Evolutionary conservation across 2,888 invertebrate genomes (phyloP).

Genomic region (Xestia c-nigrum): DNA sequence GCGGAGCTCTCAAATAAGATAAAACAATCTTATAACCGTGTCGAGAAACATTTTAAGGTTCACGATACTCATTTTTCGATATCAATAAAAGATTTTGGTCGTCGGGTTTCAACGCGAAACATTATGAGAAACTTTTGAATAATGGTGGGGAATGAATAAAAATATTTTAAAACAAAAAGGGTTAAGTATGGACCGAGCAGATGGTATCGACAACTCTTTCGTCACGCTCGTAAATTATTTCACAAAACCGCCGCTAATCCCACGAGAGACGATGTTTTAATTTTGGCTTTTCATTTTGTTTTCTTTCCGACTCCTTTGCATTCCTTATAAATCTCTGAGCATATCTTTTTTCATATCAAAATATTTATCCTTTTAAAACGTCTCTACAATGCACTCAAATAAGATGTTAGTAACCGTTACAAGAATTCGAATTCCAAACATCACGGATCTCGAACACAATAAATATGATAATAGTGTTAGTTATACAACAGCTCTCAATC

Average conservation of each 20-base stretch:
- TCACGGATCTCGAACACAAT: slow-evolving; percentile 80
- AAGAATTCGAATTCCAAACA: slow-evolving; percentile 80
- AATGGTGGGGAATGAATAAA: slow-evolving; percentile 86
- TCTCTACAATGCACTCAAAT: slow-evolving; percentile 70
- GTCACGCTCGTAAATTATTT: slow-evolving; percentile 90
- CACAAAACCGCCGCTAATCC: slow-evolving; percentile 89
- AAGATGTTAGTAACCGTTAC: slow-evolving; percentile 78
- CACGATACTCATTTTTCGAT: slow-evolving; percentile 85
- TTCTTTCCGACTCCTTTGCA: slow-evolving; percentile 77
- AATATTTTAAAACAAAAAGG: slow-evolving; percentile 88
- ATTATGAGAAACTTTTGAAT: slow-evolving; percentile 88
- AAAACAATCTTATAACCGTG: slow-evolving; percentile 76
- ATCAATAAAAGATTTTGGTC: slow-evolving; percentile 86
- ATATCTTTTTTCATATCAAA: slow-evolving; percentile 81
- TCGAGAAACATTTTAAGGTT: slow-evolving; percentile 78
- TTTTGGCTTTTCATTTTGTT: slow-evolving; percentile 85
- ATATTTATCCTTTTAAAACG: slow-evolving; percentile 78
- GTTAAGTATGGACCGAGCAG: slow-evolving; percentile 87
- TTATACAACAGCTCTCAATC: slow-evolving; percentile 86
- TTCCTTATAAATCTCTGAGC: slow-evolving; percentile 82
- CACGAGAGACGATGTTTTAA: slow-evolving; percentile 88
- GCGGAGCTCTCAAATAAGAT: slow-evolving; percentile 76
- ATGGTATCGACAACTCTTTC: slow-evolving; percentile 89
- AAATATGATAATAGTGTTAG: slow-evolving; percentile 85
- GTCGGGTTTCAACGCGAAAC: slow-evolving; percentile 84